Conservation (phyloP, 1,140 invertebrate genomes). For the Alviniconcha marisindica region DNA sequence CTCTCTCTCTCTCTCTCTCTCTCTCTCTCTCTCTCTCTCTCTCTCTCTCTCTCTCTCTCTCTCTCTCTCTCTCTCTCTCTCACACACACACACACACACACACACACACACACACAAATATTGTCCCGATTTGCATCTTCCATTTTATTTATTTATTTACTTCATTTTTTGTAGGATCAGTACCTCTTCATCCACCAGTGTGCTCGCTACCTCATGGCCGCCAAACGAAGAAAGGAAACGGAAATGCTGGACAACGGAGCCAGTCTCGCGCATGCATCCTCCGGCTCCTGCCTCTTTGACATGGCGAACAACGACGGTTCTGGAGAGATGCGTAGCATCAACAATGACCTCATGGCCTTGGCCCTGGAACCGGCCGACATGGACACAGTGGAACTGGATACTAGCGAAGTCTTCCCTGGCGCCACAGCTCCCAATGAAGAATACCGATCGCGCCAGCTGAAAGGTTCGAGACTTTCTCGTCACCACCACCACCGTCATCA, state of each 20-base stretch:
- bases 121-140: no score
- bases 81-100: background rate
- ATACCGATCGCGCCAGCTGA: no score
- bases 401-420: no score
- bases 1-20: background rate
- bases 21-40: background rate
- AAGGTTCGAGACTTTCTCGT: no score
- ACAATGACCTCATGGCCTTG: no score
- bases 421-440: no score
- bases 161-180: background rate
- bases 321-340: no score
- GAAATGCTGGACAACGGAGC: background rate
- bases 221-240: background rate
- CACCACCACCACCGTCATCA: conserved; percentile 17
- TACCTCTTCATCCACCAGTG: conserved; percentile 34
- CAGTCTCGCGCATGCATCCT: background rate
- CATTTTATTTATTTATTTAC: no score
- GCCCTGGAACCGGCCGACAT: no score
- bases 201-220: conserved; percentile 7
- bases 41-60: no score
- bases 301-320: background rate
- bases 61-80: no score
- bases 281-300: background rate
- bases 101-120: background rate
- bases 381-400: no score